A percentile compares a stretch with the other conserved stretches of the same genome.
These are phyloP conservation scores for Atherinomorus stipes DNA, from an alignment of 2,113 vertebrate genomes.

Conservation along the genomic window DNA sequence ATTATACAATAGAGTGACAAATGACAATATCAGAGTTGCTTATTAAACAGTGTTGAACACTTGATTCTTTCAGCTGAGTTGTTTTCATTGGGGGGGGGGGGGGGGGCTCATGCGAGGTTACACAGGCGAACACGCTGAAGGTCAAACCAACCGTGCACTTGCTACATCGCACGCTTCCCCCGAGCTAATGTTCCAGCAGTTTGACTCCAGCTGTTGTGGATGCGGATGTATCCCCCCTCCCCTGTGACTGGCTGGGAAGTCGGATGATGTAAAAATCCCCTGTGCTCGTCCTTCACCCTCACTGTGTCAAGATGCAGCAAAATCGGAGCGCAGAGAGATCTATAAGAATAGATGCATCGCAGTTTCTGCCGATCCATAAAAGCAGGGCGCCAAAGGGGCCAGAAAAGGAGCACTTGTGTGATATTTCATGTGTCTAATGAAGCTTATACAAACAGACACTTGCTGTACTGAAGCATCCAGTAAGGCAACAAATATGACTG, in stretches of 20 bases:
- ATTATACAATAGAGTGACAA: slow-evolving; percentile 65
- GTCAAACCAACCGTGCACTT: slow-evolving; percentile 36
- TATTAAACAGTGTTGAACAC: slow-evolving; percentile 70
- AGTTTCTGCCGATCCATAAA: neutral
- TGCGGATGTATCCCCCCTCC: neutral
- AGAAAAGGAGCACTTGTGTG: neutral
- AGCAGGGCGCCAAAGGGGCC: neutral
- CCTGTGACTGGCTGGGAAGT: slow-evolving; percentile 20
- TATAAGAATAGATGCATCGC: neutral
- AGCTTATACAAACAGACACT: slow-evolving; percentile 12
- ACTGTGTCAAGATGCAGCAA: neutral
- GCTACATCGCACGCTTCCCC: no score
- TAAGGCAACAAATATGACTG: slow-evolving; percentile 13
- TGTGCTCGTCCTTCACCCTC: slow-evolving; percentile 2
- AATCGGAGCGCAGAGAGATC: neutral
- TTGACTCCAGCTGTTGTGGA: slow-evolving; percentile 22
- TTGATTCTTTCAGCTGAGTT: slow-evolving; percentile 16
- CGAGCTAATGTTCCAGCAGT: slow-evolving; percentile 47
- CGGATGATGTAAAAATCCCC: slow-evolving; percentile 4
- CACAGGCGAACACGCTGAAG: slow-evolving; percentile 21
- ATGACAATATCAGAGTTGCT: slow-evolving; percentile 59
- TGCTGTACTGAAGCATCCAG: neutral
- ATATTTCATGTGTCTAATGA: slow-evolving; percentile 15
- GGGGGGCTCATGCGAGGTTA: neutral
- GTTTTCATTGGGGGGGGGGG: neutral